These are phyloP conservation scores for Dicerorhinus sumatrensis DNA, from an alignment of 2,113 vertebrate species.

Conservation along the genomic window DNA sequence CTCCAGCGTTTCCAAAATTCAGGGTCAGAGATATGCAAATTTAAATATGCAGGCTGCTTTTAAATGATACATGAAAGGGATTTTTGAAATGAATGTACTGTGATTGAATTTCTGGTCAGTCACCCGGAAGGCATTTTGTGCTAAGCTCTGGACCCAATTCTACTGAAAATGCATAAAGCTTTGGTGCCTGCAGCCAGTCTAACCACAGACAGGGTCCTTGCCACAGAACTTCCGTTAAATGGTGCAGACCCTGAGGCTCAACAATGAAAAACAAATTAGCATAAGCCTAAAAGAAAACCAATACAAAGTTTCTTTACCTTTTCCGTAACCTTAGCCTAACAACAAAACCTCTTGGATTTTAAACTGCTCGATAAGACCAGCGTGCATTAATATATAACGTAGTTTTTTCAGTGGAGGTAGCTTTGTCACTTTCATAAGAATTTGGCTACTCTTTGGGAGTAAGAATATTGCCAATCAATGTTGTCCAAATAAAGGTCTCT, in stretches of 20 bases:
- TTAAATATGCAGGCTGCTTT: conserved; percentile 50
- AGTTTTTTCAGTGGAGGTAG: not conserved
- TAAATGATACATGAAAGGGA: conserved; percentile 75
- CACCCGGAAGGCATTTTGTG: conserved; percentile 73
- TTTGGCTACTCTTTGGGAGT: conserved; percentile 35
- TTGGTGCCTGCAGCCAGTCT: conserved; percentile 58
- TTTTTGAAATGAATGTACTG: conserved; percentile 72
- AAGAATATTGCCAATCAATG: not conserved
- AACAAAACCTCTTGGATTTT: conserved; percentile 59
- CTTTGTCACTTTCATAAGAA: conserved; percentile 45
- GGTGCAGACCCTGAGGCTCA: conserved; percentile 5
- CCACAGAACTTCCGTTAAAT: not conserved
- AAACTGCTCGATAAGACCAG: conserved; percentile 47
- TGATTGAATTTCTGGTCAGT: conserved; percentile 81
- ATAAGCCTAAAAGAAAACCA: conserved; percentile 58
- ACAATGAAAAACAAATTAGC: conserved; percentile 53
- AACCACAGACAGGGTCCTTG: not conserved
- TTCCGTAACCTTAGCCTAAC: not conserved
- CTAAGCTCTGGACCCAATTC: conserved; percentile 68
- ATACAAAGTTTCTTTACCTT: conserved; percentile 44
- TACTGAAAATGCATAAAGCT: conserved; percentile 64
- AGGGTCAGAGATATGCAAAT: conserved; percentile 61
- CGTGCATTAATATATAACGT: conserved; percentile 43
- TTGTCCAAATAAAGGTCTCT: conserved; percentile 44
- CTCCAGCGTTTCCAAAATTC: conserved; percentile 57